Conservation (phyloP, 2,888 invertebrate genomes). For the Diplolepis rosae region DNA sequence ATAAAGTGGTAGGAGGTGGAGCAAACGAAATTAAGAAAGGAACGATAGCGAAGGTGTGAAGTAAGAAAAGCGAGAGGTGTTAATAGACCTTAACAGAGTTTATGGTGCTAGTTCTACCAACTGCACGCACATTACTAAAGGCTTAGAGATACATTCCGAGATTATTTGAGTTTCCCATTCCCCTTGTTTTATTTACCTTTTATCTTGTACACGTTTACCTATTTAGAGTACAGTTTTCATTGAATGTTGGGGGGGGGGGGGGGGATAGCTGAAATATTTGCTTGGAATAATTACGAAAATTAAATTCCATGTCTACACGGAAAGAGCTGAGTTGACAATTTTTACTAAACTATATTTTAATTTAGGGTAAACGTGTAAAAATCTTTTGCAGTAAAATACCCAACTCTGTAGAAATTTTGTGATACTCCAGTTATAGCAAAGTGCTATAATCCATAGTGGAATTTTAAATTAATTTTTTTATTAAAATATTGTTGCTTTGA, state of each 20-base stretch:
- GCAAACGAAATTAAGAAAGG: conserved; percentile 5
- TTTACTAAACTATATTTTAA: too few relatives aligned
- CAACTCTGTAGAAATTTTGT: too few relatives aligned
- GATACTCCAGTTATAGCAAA: too few relatives aligned
- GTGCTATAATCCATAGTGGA: too few relatives aligned
- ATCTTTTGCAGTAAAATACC: too few relatives aligned
- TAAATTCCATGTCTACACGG: too few relatives aligned
- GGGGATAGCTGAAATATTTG: neutral
- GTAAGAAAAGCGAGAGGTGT: conserved; percentile 29
- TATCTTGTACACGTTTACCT: neutral
- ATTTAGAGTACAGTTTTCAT: neutral
- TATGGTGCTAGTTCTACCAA: conserved; percentile 4
- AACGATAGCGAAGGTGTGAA: conserved; percentile 20
- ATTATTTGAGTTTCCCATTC: neutral
- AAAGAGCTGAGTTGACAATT: too few relatives aligned
- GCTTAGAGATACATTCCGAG: neutral
- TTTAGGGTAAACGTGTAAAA: too few relatives aligned
- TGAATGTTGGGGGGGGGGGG: neutral
- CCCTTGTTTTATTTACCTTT: neutral
- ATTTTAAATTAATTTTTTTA: too few relatives aligned
- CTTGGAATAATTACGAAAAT: neutral
- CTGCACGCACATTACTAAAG: neutral
- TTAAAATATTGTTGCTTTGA: too few relatives aligned
- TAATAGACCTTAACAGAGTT: conserved; percentile 23
- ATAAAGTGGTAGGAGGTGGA: neutral